phyloP scores from a whole-genome alignment of 2,113 vertebrate species.

The Seriola dumerili region DNA sequence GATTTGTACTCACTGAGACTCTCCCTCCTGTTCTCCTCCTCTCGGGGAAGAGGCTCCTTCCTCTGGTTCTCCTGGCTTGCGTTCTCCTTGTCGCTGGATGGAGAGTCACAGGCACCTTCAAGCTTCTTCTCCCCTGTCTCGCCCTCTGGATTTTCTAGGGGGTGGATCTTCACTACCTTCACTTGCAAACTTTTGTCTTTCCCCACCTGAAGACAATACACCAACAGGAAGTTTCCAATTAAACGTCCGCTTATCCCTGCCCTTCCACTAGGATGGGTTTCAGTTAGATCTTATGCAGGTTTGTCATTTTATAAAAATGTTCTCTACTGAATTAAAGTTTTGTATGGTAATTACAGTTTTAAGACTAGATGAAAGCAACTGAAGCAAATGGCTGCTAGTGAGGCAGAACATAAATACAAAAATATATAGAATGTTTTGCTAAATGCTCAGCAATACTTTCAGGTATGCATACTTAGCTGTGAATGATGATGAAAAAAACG shows the following conservation, averaged over 20 bases:
- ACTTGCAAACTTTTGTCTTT: conserved; percentile 93
- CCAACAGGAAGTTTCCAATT: neutral
- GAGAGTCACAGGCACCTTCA: conserved; percentile 94
- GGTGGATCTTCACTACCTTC: conserved; percentile 92
- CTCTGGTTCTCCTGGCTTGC: conserved; percentile 92
- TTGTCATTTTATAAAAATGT: too few relatives aligned
- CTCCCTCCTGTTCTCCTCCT: conserved; percentile 91
- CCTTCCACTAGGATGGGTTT: neutral
- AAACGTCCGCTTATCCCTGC: neutral
- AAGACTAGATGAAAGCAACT: too few relatives aligned
- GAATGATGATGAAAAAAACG: neutral
- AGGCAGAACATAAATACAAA: neutral
- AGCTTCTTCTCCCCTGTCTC: conserved; percentile 91
- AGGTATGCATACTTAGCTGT: neutral
- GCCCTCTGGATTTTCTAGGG: conserved; percentile 89
- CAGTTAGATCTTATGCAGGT: neutral
- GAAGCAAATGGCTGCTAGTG: neutral
- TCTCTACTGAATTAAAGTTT: too few relatives aligned
- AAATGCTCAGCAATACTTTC: neutral
- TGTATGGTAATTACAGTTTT: too few relatives aligned
- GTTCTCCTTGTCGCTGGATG: conserved; percentile 98
- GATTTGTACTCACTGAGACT: conserved; percentile 88
- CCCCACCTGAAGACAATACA: conserved; percentile 84
- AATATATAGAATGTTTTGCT: neutral
- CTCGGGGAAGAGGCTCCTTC: conserved; percentile 87